Conservation (phyloP, 2,888 invertebrate genomes). For the Camptogramma bilineatum region DNA sequence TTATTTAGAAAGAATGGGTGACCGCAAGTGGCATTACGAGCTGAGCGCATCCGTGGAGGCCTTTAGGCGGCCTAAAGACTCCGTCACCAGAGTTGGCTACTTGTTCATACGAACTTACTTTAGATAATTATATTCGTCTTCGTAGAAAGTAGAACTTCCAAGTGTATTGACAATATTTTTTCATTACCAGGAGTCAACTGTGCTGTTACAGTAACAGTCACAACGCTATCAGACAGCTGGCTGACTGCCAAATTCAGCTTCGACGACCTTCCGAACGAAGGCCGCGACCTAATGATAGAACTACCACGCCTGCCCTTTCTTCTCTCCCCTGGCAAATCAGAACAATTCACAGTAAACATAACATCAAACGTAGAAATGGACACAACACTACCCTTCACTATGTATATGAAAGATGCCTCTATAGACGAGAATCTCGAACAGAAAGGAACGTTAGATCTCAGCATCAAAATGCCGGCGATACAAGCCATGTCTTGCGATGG, state of each 20-base stretch:
- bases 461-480: conserved; percentile 70
- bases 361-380: conserved; percentile 67
- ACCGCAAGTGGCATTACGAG: too few relatives aligned
- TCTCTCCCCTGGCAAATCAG: conserved; percentile 69
- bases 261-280: conserved; percentile 55
- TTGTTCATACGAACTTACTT: too few relatives aligned
- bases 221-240: conserved; percentile 71
- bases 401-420: conserved; percentile 68
- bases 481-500: conserved; percentile 75
- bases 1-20: too few relatives aligned
- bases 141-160: background rate
- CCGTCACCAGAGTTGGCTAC: too few relatives aligned
- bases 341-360: conserved; percentile 65
- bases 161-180: background rate
- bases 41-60: too few relatives aligned
- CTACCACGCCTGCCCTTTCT: conserved; percentile 70
- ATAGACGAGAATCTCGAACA: conserved; percentile 66
- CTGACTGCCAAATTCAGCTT: conserved; percentile 71
- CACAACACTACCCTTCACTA: conserved; percentile 58
- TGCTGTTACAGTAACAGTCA: conserved; percentile 60
- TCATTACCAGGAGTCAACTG: conserved; percentile 63
- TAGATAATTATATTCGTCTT: too few relatives aligned
- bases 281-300: conserved; percentile 64
- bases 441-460: conserved; percentile 58
- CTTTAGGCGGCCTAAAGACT: too few relatives aligned